Base-by-base conservation (phyloP, 2,888 invertebrate species). In the Dichetophora obliterata region DNA sequence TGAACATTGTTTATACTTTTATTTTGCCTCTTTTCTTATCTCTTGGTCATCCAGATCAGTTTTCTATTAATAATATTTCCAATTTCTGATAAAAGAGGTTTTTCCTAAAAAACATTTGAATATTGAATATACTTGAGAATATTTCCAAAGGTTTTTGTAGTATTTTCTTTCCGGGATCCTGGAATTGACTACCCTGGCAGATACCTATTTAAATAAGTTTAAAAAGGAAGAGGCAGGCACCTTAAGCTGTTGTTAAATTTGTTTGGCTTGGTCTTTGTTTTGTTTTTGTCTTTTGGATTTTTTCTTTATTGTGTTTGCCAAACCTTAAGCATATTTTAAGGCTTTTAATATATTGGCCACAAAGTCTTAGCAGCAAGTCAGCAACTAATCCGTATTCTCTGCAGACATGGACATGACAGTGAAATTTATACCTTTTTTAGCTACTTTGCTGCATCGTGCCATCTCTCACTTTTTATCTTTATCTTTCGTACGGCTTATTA, bases 381-480 rank as follows among this genome's bases (percentile, higher is more conserved):
- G 50, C 37, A 19, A 14, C 61, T 84, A 84, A 84, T 84, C 84
- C 85, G 84, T 85, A 85, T 43, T 57, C 37, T 37, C 37, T 37
- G 37, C 37, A 37, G 37, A 37, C 37, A 22, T 83, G 84, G 84
- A 85, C 83, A 85, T 85, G 85, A 85, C 84, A 85, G 83, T 84
- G 83, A 84, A 85, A 85, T 85, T 81, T 84, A 84, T 85, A 84
- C 84, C 84, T 83, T 84, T 82, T 82, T 34, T 54, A 57, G 22
- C 52, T 27, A 22, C 16, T 27, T 9, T 9, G 16, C 54, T 22
- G 54, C n/a, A n/a, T n/a, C 16, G 54, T 37, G 54, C 54, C 57
- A 57, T 24, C 57, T 19, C 57, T 5, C 37, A 22, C 27, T 57
- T 9, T 22, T 9, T 57, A 11, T 57, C 19, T 11, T n/a, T 24